Evolutionary conservation across 2,797 vertebrate genomes (phyloP).

Genomic region (Macropus fuliginosus): DNA sequence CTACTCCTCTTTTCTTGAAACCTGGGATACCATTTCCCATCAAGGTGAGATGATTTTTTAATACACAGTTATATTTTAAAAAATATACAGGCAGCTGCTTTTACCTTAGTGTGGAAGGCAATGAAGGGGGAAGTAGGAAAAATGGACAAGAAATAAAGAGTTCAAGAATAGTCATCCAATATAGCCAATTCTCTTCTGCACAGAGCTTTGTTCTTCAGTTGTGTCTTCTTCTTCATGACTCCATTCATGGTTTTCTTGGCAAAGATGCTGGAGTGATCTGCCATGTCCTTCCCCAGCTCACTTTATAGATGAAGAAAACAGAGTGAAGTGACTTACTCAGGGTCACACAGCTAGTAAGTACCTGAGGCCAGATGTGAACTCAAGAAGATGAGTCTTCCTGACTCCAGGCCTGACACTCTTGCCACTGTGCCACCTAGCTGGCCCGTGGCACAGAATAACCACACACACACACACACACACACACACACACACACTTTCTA

Average conservation of each 20-base stretch:
- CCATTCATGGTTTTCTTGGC: neutral
- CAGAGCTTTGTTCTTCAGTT: neutral
- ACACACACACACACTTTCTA: neutral
- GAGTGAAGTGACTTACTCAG: neutral
- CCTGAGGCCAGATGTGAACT: neutral
- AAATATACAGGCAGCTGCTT: neutral
- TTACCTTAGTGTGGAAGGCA: neutral
- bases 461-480: neutral
- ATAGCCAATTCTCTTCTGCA: neutral
- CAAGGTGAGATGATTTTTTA: slow-evolving; percentile 85
- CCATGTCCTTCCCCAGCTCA: neutral
- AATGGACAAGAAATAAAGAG: neutral
- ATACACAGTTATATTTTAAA: neutral
- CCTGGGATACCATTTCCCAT: slow-evolving; percentile 92
- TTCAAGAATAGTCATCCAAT: neutral
- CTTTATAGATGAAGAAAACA: neutral
- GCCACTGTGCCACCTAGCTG: neutral
- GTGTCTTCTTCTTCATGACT: neutral
- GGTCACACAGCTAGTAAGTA: neutral
- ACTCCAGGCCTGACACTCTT: neutral
- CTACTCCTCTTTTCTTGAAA: slow-evolving; percentile 94
- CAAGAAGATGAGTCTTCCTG: neutral
- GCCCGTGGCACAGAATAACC: neutral
- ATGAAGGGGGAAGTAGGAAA: neutral
- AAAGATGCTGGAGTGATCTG: neutral